Evolutionary conservation across 2,797 vertebrate genomes (phyloP).

Genomic region (Molossus alvarezi): DNA sequence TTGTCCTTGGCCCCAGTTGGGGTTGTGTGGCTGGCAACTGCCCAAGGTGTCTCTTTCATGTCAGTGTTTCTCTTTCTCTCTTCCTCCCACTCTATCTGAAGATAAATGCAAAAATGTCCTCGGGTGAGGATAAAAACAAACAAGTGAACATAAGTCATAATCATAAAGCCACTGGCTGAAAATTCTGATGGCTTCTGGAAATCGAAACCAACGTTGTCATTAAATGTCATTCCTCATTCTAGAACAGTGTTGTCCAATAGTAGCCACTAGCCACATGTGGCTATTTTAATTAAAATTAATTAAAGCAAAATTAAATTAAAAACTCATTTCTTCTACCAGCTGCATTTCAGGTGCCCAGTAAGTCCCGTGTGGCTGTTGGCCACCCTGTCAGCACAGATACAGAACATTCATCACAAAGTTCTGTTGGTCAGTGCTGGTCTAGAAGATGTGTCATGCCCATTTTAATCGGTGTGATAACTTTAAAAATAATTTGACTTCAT

Average conservation of each 20-base stretch:
- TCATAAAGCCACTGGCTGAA: slow-evolving; percentile 4
- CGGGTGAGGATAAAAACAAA: not conserved
- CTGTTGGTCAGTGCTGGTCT: not conserved
- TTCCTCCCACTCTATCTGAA: no score
- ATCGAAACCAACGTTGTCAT: not conserved
- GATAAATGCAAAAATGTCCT: no score
- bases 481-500: not conserved
- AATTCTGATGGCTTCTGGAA: slow-evolving; percentile 8
- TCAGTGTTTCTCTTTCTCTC: no score
- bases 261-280: not conserved
- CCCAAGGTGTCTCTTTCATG: no score
- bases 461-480: not conserved
- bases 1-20: no score
- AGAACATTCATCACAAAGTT: not conserved
- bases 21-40: no score
- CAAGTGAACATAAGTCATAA: not conserved
- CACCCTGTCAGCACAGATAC: accelerated
- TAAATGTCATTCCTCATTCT: not conserved
- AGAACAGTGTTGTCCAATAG: not conserved
- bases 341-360: not conserved
- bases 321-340: not conserved
- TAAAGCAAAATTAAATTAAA: not conserved
- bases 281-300: slow-evolving; percentile 46
- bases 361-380: not conserved
- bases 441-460: not conserved